These are phyloP conservation scores for Triplophysa tibetana DNA, from an alignment of 2,113 vertebrate species.

Conservation along the genomic window DNA sequence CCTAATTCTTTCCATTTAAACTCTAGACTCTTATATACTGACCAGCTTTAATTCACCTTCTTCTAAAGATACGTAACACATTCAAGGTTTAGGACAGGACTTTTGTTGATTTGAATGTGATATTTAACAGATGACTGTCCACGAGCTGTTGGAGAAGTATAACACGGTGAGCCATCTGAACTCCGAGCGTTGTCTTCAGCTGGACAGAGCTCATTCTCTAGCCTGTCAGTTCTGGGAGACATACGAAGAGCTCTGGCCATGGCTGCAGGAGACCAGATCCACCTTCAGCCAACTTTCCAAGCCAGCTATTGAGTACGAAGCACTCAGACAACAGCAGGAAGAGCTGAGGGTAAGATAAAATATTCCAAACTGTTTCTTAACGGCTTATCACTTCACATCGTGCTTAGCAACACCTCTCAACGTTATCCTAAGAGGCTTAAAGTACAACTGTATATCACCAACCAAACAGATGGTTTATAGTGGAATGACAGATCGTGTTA, in stretches of 20 bases:
- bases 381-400: not conserved
- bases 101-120: not conserved
- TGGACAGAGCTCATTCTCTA: slow-evolving; percentile 91
- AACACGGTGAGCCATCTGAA: slow-evolving; percentile 87
- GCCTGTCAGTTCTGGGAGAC: slow-evolving; percentile 97
- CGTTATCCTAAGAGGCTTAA: slow-evolving; percentile 9
- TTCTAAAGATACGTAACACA: not conserved
- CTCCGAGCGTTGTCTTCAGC: slow-evolving; percentile 92
- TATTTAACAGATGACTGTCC: slow-evolving; percentile 79
- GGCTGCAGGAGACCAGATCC: slow-evolving; percentile 86
- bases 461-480: not conserved
- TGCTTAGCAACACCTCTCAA: not conserved
- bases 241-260: slow-evolving; percentile 93
- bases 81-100: not conserved
- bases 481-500: not conserved
- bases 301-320: slow-evolving; percentile 92
- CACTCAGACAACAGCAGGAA: slow-evolving; percentile 90
- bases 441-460: not conserved
- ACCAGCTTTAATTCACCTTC: not conserved
- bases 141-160: slow-evolving; percentile 83
- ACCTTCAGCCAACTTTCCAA: slow-evolving; percentile 84
- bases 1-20: too few relatives aligned
- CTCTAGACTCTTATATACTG: not conserved
- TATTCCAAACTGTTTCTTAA: too few relatives aligned
- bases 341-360: slow-evolving; percentile 86